Percentiles rank a stretch among this genome's conserved stretches.
phyloP scores from a whole-genome alignment of 2,797 vertebrate genomes.

The Centropyge bicolor region DNA sequence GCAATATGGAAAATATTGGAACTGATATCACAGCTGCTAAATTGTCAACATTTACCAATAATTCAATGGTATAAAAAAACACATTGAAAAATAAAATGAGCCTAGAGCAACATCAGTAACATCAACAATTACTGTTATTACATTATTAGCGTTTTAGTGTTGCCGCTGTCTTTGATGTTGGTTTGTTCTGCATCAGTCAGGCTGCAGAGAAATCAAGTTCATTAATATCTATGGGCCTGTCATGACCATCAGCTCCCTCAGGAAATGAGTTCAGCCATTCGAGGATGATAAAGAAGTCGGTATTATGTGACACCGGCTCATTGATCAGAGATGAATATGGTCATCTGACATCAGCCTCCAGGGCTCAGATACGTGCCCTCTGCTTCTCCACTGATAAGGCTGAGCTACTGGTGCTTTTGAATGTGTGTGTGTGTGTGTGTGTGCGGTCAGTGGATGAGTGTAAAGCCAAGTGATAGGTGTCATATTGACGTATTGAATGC shows the following conservation, averaged over 20 bases:
- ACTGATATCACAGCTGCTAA: neutral
- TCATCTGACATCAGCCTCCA: slow-evolving; percentile 57
- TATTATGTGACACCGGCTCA: slow-evolving; percentile 48
- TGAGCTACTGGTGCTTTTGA: slow-evolving; percentile 10
- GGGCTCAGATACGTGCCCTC: slow-evolving; percentile 58
- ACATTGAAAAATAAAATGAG: neutral
- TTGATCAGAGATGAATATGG: slow-evolving; percentile 62
- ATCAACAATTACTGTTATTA: neutral
- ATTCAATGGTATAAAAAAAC: neutral
- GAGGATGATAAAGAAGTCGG: slow-evolving; percentile 40
- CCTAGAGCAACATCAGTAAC: neutral
- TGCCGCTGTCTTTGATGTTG: neutral
- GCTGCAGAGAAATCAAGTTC: slow-evolving; percentile 21
- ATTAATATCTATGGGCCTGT: slow-evolving; percentile 48
- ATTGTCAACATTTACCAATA: neutral
- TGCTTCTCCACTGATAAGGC: slow-evolving; percentile 75
- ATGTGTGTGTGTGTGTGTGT: slow-evolving; percentile 28
- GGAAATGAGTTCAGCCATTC: slow-evolving; percentile 51
- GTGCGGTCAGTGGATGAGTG: slow-evolving; percentile 24
- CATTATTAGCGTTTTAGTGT: neutral
- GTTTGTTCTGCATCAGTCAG: neutral
- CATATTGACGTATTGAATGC: slow-evolving; percentile 70
- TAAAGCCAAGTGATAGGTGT: slow-evolving; percentile 46
- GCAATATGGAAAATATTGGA: neutral
- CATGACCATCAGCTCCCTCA: slow-evolving; percentile 30